Percentiles rank a stretch among this genome's conserved stretches.
These are phyloP conservation scores for Benitochromis conjunctus DNA, from an alignment of 2,113 vertebrate species.

Conservation along the genomic window DNA sequence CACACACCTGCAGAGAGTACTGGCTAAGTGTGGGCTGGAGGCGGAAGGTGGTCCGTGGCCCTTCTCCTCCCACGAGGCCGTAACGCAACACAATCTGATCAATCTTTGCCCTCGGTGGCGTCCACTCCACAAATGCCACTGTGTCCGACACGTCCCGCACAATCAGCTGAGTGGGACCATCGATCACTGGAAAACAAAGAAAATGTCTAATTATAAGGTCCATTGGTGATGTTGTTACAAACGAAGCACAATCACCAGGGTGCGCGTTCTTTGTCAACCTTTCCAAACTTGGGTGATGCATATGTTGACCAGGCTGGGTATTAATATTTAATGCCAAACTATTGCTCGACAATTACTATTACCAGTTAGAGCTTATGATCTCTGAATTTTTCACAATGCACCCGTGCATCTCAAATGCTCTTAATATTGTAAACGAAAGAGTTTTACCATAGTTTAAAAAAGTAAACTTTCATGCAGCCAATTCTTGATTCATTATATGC, in stretches of 20 bases:
- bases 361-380: not conserved
- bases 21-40: conserved; percentile 94
- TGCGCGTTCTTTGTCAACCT: not conserved
- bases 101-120: conserved; percentile 84
- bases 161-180: conserved; percentile 86
- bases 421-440: not conserved
- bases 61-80: conserved; percentile 80
- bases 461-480: not conserved
- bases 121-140: conserved; percentile 96
- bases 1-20: conserved; percentile 84
- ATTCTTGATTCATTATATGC: not conserved
- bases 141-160: conserved; percentile 93
- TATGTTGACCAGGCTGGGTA: not conserved
- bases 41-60: conserved; percentile 86
- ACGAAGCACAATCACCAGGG: not conserved
- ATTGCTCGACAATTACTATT: not conserved
- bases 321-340: not conserved
- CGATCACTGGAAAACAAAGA: conserved; percentile 78
- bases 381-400: not conserved
- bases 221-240: not conserved
- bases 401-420: not conserved
- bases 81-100: conserved; percentile 91
- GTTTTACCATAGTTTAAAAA: not conserved
- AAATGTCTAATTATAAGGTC: not conserved
- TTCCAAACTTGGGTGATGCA: not conserved